Base-by-base conservation (phyloP, 2,888 invertebrate genomes). In the Morpho achilles region DNA sequence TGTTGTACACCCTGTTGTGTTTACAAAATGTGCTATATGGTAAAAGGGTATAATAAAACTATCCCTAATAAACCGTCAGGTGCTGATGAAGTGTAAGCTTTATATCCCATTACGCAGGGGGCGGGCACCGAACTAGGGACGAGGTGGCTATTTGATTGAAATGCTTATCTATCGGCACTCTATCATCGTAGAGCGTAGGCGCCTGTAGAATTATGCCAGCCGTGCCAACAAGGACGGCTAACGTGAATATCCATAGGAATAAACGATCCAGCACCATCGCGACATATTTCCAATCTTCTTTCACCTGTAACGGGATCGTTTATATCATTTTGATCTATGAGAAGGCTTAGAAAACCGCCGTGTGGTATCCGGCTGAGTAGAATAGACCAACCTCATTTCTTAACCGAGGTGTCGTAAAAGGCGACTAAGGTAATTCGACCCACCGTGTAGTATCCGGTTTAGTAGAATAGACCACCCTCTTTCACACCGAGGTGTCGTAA, bases 271-370 rank as follows among this genome's bases (percentile, higher is more conserved):
- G 92, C 68, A 99, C 98, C 97, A 98, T 98, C 65, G 98, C 98
- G 70, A 99, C 98, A 89, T 97, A 99, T 86, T 99, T 99, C 99
- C 99, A 99, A 92, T 99, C 98, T 92, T 98, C 98, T 89, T 97
- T 97, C 70, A 97, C 96, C 97, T 97, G 76, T 43, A 43, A 43
- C 5, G 43, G n/a, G 43, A 43, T 9, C n/a, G 42, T 43, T 43
- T 43, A 43, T 32, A 16, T 16, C 1, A 16, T 16, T 16, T 16
- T 16, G 16, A 16, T 1, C 16, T 16, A 16, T 1, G 16, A 16
- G 16, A 16, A 16, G 16, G 16, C 16, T 16, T 16, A 16, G 16
- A 16, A 16, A 16, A 16, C 16, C 16, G 16, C 16, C 16, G 16
- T 16, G 16, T 16, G 16, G 16, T 16, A 16, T 16, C 16, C 16